Base-by-base conservation (phyloP, 2,113 vertebrate genomes). In the Phalacrocorax carbo region DNA sequence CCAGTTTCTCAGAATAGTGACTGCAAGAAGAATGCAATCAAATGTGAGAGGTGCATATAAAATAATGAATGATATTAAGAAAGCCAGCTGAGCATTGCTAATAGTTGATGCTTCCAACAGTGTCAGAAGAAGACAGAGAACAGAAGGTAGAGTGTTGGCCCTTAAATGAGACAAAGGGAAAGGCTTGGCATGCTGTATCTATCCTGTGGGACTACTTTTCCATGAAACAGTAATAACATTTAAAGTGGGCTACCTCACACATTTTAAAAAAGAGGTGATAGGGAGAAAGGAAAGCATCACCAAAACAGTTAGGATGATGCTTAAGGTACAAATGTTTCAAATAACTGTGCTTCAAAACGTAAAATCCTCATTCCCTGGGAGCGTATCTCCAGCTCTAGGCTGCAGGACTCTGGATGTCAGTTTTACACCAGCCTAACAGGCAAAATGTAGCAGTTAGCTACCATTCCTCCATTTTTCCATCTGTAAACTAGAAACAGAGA, bases 91-190 rank as follows among this genome's bases (percentile, higher is more conserved):
- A 77, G 20, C 52, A 51, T 34, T 55, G 46, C 29, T 68, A 44
- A 40, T 9, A 64, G 52, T 11, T 69, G 13, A 14, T 58, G 10
- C 25, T 79, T 93, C 57, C 30, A 36, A 38, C 26, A 26, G 12
- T 6, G 62, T 10, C 26, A 65, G 58, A 82, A 82, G 18, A 11
- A 9, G 12, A 48, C 22, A 69, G 17, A 61, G 19, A 85, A 69
- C 0, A 60, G 27, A 61, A 76, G 0, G 4, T 1, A 51, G 48
- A 94, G 84, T 2, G 1, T 1, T 34, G 15, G 46, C 42, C 44
- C 46, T 51, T 60, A 73, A 69, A 65, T 34, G 14, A 73, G 21
- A 66, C n/a, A 78, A 62, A 75, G 22, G 17, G 27, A 88, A 84
- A 88, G 36, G 11, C 66, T 57, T 25, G 21, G 12, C 19, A 51